A percentile compares a stretch with the other conserved stretches of the same genome.
These are phyloP conservation scores for Gallinago solitaria DNA, from an alignment of 2,797 vertebrate species.

Conservation along the genomic window DNA sequence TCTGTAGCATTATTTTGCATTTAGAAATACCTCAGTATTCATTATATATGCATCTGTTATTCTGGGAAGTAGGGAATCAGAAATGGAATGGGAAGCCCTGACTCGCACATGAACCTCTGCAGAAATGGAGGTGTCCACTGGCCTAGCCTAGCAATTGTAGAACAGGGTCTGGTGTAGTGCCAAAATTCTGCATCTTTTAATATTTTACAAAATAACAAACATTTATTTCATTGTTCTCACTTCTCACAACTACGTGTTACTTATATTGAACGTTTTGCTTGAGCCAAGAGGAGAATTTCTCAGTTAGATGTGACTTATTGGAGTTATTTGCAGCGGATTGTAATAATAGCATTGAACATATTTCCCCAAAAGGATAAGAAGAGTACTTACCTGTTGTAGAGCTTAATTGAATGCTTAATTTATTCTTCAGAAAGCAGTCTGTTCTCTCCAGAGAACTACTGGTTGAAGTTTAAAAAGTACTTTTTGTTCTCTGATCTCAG, in stretches of 20 bases:
- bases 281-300: background rate
- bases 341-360: background rate
- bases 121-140: background rate
- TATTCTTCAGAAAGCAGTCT: conserved; percentile 35
- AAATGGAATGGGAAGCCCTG: background rate
- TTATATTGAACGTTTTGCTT: background rate
- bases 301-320: background rate
- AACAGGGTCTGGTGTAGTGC: background rate
- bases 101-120: background rate
- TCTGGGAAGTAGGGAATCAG: background rate
- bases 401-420: conserved; percentile 56
- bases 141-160: background rate
- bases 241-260: background rate
- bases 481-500: background rate
- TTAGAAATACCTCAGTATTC: background rate
- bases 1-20: conserved; percentile 35
- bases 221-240: background rate
- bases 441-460: background rate
- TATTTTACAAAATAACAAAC: background rate
- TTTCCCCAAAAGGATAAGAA: background rate
- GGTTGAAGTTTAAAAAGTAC: conserved; percentile 9
- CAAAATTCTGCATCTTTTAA: background rate
- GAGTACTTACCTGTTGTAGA: conserved; percentile 11
- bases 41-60: background rate
- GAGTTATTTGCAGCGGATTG: background rate